Evolutionary conservation across 2,113 vertebrate species (phyloP).

Genomic region (Cynopterus brachyotis): DNA sequence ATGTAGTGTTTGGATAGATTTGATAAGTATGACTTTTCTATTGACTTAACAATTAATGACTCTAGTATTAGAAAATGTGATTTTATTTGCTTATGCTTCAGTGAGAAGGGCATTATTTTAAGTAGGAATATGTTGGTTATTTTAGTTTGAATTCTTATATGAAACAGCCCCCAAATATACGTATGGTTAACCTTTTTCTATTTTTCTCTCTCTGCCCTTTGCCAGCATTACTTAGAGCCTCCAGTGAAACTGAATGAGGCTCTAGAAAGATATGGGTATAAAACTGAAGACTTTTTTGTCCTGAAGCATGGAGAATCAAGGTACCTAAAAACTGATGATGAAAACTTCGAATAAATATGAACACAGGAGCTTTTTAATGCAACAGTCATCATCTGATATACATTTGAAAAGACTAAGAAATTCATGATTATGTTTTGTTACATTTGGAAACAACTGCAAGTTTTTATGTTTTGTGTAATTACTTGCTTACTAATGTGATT

Average conservation of each 20-base stretch:
- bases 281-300: constrained; percentile 91
- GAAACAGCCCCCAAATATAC: background rate
- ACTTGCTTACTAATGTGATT: constrained; percentile 52
- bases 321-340: constrained; percentile 83
- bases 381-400: constrained; percentile 39
- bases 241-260: constrained; percentile 90
- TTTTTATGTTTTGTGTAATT: constrained; percentile 61
- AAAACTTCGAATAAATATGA: constrained; percentile 80
- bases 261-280: constrained; percentile 88
- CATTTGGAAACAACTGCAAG: constrained; percentile 47
- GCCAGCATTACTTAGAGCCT: constrained; percentile 95
- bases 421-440: constrained; percentile 43
- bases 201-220: constrained; percentile 43
- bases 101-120: background rate
- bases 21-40: background rate
- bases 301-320: constrained; percentile 94
- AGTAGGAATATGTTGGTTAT: background rate
- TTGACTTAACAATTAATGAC: background rate
- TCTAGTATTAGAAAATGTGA: background rate
- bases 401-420: constrained; percentile 47
- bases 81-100: background rate
- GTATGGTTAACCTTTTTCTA: background rate
- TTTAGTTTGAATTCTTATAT: constrained; percentile 35
- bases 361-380: background rate
- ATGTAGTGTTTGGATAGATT: background rate